Evolutionary conservation across 2,888 invertebrate species (phyloP).

Genomic region (Frankliniella intonsa): DNA sequence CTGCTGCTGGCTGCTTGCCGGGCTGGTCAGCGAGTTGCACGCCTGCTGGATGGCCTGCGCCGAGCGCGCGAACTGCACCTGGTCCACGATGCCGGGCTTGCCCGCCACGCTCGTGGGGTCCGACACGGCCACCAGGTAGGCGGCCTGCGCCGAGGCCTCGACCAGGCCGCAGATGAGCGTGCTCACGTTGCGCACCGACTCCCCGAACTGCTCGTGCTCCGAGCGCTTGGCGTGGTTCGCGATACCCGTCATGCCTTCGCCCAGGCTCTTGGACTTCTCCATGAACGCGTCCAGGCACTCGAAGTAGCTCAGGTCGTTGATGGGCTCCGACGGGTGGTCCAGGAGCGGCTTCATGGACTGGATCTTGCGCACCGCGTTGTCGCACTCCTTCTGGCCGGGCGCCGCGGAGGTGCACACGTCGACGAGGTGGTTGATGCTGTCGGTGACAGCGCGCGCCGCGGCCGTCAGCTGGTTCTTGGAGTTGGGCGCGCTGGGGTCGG

Average conservation of each 20-base stretch:
- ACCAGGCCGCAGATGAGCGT: conserved; percentile 85
- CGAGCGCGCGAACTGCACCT: conserved; percentile 79
- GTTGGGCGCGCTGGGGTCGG: conserved; percentile 84
- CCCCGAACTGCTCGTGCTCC: conserved; percentile 78
- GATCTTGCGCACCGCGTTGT: conserved; percentile 88
- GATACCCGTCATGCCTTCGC: conserved; percentile 92
- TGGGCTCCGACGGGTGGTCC: conserved; percentile 79
- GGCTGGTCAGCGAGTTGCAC: conserved; percentile 70
- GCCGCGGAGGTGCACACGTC: conserved; percentile 84
- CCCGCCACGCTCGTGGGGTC: conserved; percentile 87
- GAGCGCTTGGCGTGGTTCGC: conserved; percentile 85
- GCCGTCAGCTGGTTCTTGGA: conserved; percentile 83
- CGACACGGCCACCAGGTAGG: conserved; percentile 90
- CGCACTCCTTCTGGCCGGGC: conserved; percentile 95
- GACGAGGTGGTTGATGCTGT: conserved; percentile 85
- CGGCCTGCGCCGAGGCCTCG: conserved; percentile 91
- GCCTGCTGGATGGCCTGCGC: conserved; percentile 86
- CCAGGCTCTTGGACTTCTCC: conserved; percentile 76
- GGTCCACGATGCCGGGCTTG: conserved; percentile 81
- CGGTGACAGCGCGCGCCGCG: conserved; percentile 85
- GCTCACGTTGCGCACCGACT: conserved; percentile 77
- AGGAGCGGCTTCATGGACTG: conserved; percentile 77
- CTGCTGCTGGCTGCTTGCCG: conserved; percentile 71
- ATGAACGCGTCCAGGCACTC: conserved; percentile 90
- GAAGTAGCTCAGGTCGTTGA: conserved; percentile 84